A percentile compares a stretch with the other conserved stretches of the same genome.
These are phyloP conservation scores for Xenopus tropicalis DNA, from an alignment of 2,113 vertebrate species.

Conservation along the genomic window UCB_Xtro_10.0 CM004452.2:26058001-26058500, in stretches of 20 bases:
- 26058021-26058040: no score
- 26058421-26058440: background rate
- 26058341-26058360: conserved; percentile 26
- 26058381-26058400: conserved; percentile 5
- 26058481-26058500: no score
- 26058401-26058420: conserved; percentile 8
- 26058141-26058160: background rate
- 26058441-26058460: background rate
- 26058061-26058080: no score
- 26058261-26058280: conserved; percentile 52
- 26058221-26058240: conserved; percentile 54
- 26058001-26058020: no score
- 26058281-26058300: conserved; percentile 49
- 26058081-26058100: background rate
- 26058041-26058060: no score
- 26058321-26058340: conserved; percentile 25
- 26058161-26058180: conserved; percentile 22
- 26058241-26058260: conserved; percentile 61
- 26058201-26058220: conserved; percentile 57
- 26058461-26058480: no score
- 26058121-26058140: background rate
- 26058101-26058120: background rate
- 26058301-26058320: conserved; percentile 54
- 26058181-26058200: conserved; percentile 58
- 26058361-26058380: conserved; percentile 6